phyloP scores from a whole-genome alignment of 2,113 vertebrate genomes.

The Petaurus breviceps region DNA sequence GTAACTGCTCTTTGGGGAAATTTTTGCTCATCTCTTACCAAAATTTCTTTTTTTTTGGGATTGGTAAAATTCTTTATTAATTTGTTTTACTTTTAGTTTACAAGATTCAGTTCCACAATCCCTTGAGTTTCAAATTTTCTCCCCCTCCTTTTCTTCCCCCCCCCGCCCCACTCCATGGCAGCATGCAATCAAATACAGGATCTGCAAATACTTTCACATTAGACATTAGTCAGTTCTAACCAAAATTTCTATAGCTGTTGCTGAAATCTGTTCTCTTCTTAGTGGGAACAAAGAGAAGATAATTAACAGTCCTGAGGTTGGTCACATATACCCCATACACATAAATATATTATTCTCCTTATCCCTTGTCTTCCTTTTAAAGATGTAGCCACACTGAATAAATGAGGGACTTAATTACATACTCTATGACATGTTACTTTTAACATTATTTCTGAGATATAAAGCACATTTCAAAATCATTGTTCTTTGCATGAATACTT shows the following conservation, averaged over 20 bases:
- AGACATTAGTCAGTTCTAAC: background rate
- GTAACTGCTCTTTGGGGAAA: background rate
- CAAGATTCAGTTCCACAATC: too few species aligned
- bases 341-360: background rate
- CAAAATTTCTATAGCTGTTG: background rate
- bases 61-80: too few species aligned
- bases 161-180: too few species aligned
- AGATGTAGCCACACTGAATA: slow-evolving; percentile 15
- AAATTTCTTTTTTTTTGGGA: background rate
- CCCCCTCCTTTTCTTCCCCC: too few species aligned
- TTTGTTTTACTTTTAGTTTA: too few species aligned
- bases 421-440: slow-evolving; percentile 33
- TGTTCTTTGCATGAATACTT: slow-evolving; percentile 38
- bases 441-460: slow-evolving; percentile 48
- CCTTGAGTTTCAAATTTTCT: too few species aligned
- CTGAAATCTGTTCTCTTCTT: slow-evolving; percentile 15
- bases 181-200: too few species aligned
- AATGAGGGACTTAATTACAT: slow-evolving; percentile 39
- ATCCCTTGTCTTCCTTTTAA: slow-evolving; percentile 38
- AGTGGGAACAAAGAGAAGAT: background rate
- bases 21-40: background rate
- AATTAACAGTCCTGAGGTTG: background rate
- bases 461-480: slow-evolving; percentile 52
- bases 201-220: too few species aligned
- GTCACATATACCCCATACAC: background rate